These are phyloP conservation scores for human DNA, from an alignment of 2,113 vertebrate genomes.

Conservation along the genomic window DNA sequence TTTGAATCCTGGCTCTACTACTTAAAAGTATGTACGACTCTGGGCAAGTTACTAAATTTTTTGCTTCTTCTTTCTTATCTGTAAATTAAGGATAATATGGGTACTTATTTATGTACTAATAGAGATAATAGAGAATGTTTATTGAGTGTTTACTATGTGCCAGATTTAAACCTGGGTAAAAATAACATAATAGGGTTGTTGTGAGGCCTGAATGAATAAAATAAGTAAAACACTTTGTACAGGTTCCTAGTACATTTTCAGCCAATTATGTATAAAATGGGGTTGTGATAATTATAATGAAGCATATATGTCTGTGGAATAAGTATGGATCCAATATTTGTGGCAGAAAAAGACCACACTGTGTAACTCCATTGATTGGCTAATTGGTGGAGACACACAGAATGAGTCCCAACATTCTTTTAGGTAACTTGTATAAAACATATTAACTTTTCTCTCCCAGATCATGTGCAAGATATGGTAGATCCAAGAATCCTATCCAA, in stretches of 20 bases:
- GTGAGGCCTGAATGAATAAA: neutral
- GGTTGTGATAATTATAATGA: neutral
- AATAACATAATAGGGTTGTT: neutral
- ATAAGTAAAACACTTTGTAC: conserved; percentile 14
- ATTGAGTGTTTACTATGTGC: no score
- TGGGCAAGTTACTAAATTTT: conserved; percentile 1
- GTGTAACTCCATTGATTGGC: neutral
- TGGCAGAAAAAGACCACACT: neutral
- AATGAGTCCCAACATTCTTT: neutral
- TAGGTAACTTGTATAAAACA: neutral
- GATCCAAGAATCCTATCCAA: neutral
- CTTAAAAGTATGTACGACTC: neutral
- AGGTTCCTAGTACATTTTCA: neutral
- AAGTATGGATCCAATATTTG: neutral
- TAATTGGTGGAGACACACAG: neutral
- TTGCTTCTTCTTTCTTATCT: neutral
- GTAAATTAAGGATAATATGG: neutral
- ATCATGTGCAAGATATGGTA: neutral
- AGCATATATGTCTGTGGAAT: neutral
- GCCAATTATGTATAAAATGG: neutral
- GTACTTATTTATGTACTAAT: neutral
- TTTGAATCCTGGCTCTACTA: neutral
- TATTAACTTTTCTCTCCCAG: neutral
- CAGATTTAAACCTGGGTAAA: neutral
- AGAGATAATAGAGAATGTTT: no score